phyloP scores from a whole-genome alignment of 2,888 invertebrate species.

The Agrochola circellaris region DNA sequence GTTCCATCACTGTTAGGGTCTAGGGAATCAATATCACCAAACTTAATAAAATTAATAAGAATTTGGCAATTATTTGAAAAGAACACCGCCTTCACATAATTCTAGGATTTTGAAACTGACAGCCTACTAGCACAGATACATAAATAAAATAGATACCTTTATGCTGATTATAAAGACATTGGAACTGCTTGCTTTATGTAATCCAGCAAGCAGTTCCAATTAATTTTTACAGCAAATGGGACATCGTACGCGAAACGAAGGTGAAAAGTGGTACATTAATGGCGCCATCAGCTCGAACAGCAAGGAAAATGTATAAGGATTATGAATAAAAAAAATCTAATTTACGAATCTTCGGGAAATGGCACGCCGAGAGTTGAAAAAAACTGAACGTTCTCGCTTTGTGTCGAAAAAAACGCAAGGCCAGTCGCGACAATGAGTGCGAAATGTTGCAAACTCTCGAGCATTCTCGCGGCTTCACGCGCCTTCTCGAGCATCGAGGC shows the following conservation, averaged over 20 bases:
- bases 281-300: background rate
- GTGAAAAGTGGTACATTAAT: background rate
- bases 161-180: background rate
- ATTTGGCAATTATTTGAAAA: background rate
- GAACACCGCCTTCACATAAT: background rate
- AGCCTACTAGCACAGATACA: slow-evolving; percentile 8
- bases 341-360: background rate
- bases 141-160: background rate
- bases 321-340: too few species aligned
- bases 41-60: background rate
- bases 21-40: background rate
- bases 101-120: slow-evolving; percentile 4
- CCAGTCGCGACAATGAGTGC: background rate
- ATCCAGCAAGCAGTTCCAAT: slow-evolving; percentile 8
- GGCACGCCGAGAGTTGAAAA: background rate
- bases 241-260: background rate
- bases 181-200: background rate
- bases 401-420: background rate
- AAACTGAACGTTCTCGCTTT: background rate
- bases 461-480: background rate
- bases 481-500: background rate
- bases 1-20: slow-evolving; percentile 2
- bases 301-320: background rate
- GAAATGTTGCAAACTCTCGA: background rate
- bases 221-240: slow-evolving; percentile 32